These are phyloP conservation scores for Fratercula arctica DNA, from an alignment of 2,797 vertebrate species.

Conservation along the genomic window DNA sequence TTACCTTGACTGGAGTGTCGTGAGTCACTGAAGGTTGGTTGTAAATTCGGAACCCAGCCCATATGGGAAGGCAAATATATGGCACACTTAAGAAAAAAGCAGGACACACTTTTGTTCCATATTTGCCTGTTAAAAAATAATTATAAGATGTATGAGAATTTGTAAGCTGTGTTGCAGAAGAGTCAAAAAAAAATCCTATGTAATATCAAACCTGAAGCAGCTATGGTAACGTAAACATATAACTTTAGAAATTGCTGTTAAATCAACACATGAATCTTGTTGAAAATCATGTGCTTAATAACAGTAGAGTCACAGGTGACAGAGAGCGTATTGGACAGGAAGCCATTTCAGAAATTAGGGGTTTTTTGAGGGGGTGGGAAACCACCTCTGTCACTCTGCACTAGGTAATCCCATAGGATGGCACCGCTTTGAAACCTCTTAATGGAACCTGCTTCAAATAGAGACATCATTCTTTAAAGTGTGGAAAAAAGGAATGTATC, in stretches of 20 bases:
- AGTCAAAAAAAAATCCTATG: background rate
- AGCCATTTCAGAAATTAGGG: background rate
- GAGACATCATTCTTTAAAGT: background rate
- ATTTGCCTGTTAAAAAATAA: slow-evolving; percentile 83
- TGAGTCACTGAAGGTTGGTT: slow-evolving; percentile 78
- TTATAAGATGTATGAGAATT: background rate
- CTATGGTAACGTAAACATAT: background rate
- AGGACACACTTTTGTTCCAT: slow-evolving; percentile 81
- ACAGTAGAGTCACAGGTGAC: background rate
- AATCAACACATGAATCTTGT: background rate
- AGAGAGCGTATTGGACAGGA: background rate
- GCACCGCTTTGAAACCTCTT: background rate
- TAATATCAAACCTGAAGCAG: background rate
- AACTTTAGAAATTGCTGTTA: background rate
- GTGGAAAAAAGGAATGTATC: background rate
- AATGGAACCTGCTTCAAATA: background rate
- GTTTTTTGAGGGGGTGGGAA: background rate
- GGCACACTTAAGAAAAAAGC: slow-evolving; percentile 84
- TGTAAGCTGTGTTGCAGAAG: background rate
- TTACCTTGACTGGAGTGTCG: slow-evolving; percentile 77
- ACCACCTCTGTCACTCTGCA: background rate
- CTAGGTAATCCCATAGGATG: background rate
- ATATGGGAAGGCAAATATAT: slow-evolving; percentile 86
- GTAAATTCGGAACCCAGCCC: slow-evolving; percentile 89
- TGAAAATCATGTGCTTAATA: background rate